phyloP scores from a whole-genome alignment of 2,888 invertebrate species.

The Tinea pellionella region DNA sequence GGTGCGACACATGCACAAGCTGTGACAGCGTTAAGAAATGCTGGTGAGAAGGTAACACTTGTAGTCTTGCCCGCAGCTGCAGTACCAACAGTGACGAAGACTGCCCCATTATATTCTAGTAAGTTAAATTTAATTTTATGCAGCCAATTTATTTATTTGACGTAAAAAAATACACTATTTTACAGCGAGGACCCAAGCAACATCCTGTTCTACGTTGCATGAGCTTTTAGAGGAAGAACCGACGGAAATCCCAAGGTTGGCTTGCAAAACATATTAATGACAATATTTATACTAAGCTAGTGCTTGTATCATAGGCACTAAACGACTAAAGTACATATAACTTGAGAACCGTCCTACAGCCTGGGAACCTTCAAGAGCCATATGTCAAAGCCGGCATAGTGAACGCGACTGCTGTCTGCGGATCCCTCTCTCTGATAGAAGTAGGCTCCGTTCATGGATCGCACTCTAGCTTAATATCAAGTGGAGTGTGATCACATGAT shows the following conservation, averaged over 20 bases:
- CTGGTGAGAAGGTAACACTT: constrained; percentile 59
- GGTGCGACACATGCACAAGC: constrained; percentile 63
- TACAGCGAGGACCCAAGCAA: constrained; percentile 61
- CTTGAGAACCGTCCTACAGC: no score
- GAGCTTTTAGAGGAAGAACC: constrained; percentile 61
- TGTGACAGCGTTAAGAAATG: constrained; percentile 52
- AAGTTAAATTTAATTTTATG: constrained; percentile 21
- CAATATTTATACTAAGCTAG: not conserved
- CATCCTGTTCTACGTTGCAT: constrained; percentile 64
- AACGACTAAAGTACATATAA: no score
- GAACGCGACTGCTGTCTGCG: no score
- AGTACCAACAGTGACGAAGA: constrained; percentile 48
- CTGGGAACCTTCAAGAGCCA: no score
- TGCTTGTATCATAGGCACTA: not conserved
- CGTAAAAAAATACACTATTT: not conserved
- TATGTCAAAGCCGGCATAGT: no score
- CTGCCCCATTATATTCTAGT: constrained; percentile 56
- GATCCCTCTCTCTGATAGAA: no score
- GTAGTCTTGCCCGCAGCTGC: constrained; percentile 56
- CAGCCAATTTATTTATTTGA: not conserved
- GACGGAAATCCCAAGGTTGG: constrained; percentile 61
- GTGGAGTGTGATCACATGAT: no score
- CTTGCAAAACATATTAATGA: not conserved
- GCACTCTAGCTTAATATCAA: no score
- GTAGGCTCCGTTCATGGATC: no score